Percentiles rank a stretch among this genome's conserved stretches.
phyloP scores from a whole-genome alignment of 2,113 vertebrate species.

The Vicugna pacos region DNA sequence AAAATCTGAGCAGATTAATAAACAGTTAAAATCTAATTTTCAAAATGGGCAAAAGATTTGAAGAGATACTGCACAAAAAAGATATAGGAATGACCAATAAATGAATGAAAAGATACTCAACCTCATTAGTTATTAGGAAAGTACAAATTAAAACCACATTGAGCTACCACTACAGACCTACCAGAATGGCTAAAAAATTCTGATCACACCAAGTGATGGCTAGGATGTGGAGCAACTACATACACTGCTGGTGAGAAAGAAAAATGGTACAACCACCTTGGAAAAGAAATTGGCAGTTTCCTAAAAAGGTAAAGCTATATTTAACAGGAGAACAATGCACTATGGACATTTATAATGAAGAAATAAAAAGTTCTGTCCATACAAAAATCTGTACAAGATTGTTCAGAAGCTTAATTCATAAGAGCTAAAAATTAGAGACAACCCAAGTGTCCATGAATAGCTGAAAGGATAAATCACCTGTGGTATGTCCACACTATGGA shows the following conservation, averaged over 20 bases:
- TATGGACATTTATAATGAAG: background rate
- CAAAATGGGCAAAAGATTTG: background rate
- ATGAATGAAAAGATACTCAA: slow-evolving; percentile 5
- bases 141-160: slow-evolving; percentile 18
- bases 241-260: background rate
- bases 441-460: background rate
- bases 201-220: background rate
- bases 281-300: slow-evolving; percentile 20
- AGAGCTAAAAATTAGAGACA: background rate
- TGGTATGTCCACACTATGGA: background rate
- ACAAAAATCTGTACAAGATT: background rate
- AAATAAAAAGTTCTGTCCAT: slow-evolving; percentile 26
- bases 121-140: slow-evolving; percentile 16
- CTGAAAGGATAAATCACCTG: background rate
- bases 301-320: background rate
- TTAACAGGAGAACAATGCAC: background rate
- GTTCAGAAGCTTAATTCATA: slow-evolving; percentile 28
- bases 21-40: background rate
- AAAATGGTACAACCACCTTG: background rate
- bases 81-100: background rate
- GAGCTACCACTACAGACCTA: background rate
- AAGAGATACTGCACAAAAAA: background rate
- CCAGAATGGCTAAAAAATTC: background rate
- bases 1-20: slow-evolving; percentile 19
- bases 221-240: background rate